phyloP scores from a whole-genome alignment of 2,888 invertebrate species.

The Gasteruption jaculator region DNA sequence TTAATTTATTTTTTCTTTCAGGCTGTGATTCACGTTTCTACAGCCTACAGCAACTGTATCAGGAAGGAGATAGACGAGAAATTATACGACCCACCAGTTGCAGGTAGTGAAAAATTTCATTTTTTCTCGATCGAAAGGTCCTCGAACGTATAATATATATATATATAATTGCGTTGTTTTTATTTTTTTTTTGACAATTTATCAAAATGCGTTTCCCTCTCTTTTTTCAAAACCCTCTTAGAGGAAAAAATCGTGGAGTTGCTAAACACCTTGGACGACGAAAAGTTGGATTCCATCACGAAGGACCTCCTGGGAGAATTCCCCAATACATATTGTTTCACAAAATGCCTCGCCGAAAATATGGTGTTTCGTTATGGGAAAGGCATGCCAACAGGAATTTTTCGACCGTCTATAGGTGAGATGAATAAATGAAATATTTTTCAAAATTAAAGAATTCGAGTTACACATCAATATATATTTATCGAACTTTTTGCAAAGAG shows the following conservation, averaged over 20 bases:
- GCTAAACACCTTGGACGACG: conserved; percentile 55
- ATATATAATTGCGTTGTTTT: too few species aligned
- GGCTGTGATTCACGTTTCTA: conserved; percentile 51
- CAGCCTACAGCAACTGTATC: conserved; percentile 53
- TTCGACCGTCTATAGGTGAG: conserved; percentile 76
- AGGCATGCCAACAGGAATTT: conserved; percentile 69
- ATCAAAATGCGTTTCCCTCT: too few species aligned
- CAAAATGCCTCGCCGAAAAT: conserved; percentile 79
- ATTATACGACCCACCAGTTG: conserved; percentile 65
- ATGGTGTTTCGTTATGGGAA: conserved; percentile 59
- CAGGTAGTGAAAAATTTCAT: too few species aligned
- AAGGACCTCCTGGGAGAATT: conserved; percentile 57
- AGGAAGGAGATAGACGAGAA: conserved; percentile 61
- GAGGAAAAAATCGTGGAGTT: too few species aligned
- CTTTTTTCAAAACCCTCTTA: too few species aligned
- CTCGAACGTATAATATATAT: too few species aligned
- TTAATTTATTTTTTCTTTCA: conserved; percentile 34
- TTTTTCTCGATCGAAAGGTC: too few species aligned
- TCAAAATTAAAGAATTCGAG: too few species aligned
- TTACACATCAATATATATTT: too few species aligned
- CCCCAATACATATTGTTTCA: conserved; percentile 85
- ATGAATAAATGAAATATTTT: too few species aligned
- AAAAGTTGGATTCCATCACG: conserved; percentile 52
- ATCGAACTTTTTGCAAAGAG: too few species aligned
- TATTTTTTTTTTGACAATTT: too few species aligned